Evolutionary conservation across 2,888 invertebrate genomes (phyloP).

Genomic region (Apoda limacodes): DNA sequence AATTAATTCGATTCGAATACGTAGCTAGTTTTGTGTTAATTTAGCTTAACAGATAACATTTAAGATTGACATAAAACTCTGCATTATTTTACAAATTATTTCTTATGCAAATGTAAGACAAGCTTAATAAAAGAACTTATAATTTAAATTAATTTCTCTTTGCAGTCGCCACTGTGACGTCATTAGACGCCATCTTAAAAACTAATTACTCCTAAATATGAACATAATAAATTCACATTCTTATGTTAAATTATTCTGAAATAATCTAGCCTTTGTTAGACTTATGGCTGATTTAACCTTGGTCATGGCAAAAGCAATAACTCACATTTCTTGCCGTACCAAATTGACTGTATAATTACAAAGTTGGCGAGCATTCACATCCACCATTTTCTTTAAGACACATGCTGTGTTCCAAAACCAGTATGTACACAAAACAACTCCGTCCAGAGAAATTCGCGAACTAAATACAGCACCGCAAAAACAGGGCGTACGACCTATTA

Average conservation of each 20-base stretch:
- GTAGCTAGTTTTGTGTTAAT: too few relatives aligned
- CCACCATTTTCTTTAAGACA: conserved; percentile 40
- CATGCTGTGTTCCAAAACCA: conserved; percentile 60
- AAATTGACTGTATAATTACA: conserved; percentile 68
- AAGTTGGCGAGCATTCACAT: conserved; percentile 47
- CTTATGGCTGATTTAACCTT: conserved; percentile 53
- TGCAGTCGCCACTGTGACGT: too few relatives aligned
- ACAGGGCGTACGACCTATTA: conserved; percentile 55
- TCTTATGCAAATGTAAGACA: too few relatives aligned
- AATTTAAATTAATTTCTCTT: too few relatives aligned
- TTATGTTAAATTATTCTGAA: conserved; percentile 39
- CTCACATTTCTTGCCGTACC: conserved; percentile 56
- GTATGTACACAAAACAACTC: conserved; percentile 51
- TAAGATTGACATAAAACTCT: too few relatives aligned
- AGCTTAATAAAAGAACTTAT: too few relatives aligned
- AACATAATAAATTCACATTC: conserved; percentile 35
- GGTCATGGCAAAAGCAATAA: conserved; percentile 55
- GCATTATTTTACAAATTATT: too few relatives aligned
- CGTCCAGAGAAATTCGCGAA: conserved; percentile 58
- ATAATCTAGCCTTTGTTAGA: conserved; percentile 37
- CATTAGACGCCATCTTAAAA: conserved; percentile 36
- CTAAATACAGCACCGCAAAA: conserved; percentile 66
- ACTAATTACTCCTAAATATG: conserved; percentile 43
- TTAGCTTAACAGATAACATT: too few relatives aligned
- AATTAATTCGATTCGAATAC: too few relatives aligned